Conservation (phyloP, 2,888 invertebrate species). For the Aplocera efformata region DNA sequence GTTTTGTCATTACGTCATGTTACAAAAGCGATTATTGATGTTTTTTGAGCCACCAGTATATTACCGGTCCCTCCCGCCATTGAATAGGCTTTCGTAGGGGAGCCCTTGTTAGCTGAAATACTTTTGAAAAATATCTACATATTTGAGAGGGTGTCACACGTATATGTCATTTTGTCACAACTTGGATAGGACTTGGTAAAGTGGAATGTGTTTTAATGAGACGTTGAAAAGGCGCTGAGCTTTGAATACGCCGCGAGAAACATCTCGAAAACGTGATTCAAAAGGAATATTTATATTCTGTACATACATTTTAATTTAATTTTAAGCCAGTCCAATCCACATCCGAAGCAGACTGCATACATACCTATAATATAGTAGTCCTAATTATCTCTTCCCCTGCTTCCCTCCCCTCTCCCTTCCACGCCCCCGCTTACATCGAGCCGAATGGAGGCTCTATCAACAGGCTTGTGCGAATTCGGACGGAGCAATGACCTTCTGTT, state of each 20-base stretch:
- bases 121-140: slow-evolving; percentile 6
- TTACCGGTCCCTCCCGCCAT: slow-evolving; percentile 7
- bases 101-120: slow-evolving; percentile 13
- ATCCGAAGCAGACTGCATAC: not conserved
- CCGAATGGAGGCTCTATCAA: slow-evolving; percentile 22
- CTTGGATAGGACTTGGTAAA: too few species aligned
- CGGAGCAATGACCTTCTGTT: slow-evolving; percentile 13
- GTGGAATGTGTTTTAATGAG: too few species aligned
- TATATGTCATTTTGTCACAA: too few species aligned
- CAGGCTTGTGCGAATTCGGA: slow-evolving; percentile 19
- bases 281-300: too few species aligned
- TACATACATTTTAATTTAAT: not conserved
- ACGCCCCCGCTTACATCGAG: slow-evolving; percentile 9
- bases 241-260: too few species aligned
- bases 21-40: slow-evolving; percentile 12
- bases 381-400: slow-evolving; percentile 4
- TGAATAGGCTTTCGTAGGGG: slow-evolving; percentile 7
- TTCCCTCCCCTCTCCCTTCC: not conserved
- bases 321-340: not conserved
- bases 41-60: slow-evolving; percentile 13
- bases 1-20: too few species aligned
- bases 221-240: too few species aligned
- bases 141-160: too few species aligned
- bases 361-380: not conserved
- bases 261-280: too few species aligned